phyloP scores from a whole-genome alignment of 2,797 vertebrate genomes.

The Esox lucius region DNA sequence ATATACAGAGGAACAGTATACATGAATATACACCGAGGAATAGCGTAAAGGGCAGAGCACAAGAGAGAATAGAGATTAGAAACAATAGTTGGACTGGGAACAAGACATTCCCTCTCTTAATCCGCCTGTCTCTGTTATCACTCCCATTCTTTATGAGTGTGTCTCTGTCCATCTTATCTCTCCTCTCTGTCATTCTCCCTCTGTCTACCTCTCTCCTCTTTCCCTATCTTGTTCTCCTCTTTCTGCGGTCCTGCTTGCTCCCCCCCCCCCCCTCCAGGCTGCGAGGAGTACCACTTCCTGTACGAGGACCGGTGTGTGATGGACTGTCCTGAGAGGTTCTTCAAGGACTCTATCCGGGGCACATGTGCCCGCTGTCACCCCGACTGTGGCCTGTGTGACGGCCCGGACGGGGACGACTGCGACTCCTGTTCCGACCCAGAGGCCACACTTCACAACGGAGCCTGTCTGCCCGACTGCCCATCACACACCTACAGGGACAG shows the following conservation, averaged over 20 bases:
- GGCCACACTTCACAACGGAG: conserved; percentile 69
- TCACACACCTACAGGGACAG: conserved; percentile 74
- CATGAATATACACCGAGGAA: too few relatives aligned
- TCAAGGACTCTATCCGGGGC: conserved; percentile 57
- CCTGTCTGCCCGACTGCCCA: conserved; percentile 78
- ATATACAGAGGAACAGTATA: too few relatives aligned
- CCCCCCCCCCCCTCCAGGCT: conserved; percentile 66
- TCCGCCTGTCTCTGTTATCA: background rate
- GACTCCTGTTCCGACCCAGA: conserved; percentile 63
- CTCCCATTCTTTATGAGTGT: background rate
- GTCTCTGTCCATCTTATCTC: too few relatives aligned
- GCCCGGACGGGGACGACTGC: conserved; percentile 76
- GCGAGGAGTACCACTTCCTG: conserved; percentile 77
- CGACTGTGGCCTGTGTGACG: conserved; percentile 78
- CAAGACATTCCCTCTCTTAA: background rate
- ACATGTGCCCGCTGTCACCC: conserved; percentile 79
- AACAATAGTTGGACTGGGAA: too few relatives aligned
- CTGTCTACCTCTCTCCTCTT: background rate
- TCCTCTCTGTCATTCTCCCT: too few relatives aligned
- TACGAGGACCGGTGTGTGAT: conserved; percentile 73
- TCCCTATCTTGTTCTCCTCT: background rate
- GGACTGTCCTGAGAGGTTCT: conserved; percentile 80
- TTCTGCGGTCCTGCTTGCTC: too few relatives aligned
- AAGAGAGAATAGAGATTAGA: too few relatives aligned
- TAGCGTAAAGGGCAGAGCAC: too few relatives aligned